Percentiles rank a stretch among this genome's conserved stretches.
These are phyloP conservation scores for Chlamydotis undulata DNA, from an alignment of 2,113 vertebrate species.

Conservation along the genomic window DNA sequence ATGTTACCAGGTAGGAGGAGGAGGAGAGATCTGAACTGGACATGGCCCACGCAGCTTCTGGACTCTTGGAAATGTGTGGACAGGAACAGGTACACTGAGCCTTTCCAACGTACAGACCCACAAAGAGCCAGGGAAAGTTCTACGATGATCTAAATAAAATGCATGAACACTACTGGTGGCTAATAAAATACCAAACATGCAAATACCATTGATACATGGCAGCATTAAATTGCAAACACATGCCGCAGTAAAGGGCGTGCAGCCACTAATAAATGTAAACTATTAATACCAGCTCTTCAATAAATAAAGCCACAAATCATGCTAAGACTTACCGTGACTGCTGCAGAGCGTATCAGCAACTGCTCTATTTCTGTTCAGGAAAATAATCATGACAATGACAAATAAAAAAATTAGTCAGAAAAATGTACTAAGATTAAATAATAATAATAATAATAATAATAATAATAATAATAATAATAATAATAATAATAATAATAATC, in stretches of 20 bases:
- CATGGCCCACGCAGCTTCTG: neutral
- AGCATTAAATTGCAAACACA: constrained; percentile 32
- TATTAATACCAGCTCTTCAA: constrained; percentile 23
- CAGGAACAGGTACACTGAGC: neutral
- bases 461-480: no score
- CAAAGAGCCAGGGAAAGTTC: neutral
- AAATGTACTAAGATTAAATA: neutral
- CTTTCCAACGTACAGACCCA: neutral
- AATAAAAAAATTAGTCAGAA: neutral
- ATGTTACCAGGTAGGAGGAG: neutral
- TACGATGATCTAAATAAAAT: constrained; percentile 21
- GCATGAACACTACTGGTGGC: neutral
- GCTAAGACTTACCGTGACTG: neutral
- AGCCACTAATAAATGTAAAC: constrained; percentile 48
- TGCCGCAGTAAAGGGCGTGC: neutral
- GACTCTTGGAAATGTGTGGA: neutral
- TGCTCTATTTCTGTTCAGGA: neutral
- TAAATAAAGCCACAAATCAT: constrained; percentile 43
- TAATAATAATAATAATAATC: neutral
- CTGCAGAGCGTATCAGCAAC: neutral
- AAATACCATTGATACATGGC: constrained; percentile 36
- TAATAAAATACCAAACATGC: constrained; percentile 49
- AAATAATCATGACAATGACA: neutral
- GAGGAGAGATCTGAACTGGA: neutral
- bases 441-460: no score